phyloP scores from a whole-genome alignment of 1,140 invertebrate genomes.

The Scylla paramamosain region DNA sequence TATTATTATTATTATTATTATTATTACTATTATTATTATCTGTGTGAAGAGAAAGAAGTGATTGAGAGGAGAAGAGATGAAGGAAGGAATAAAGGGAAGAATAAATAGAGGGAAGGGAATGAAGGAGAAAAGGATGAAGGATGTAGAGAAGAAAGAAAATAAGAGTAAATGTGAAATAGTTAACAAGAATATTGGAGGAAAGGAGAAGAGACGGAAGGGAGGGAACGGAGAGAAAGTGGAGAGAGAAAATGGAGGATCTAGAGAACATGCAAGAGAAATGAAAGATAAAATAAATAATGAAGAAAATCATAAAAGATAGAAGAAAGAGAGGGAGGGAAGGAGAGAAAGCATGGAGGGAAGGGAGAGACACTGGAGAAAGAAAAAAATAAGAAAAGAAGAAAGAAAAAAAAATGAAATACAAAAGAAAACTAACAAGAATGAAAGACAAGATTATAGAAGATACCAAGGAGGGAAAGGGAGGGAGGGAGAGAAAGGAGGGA shows the following conservation, averaged over 20 bases:
- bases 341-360: background rate
- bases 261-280: no score
- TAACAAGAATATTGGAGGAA: background rate
- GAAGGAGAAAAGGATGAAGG: background rate
- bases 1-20: constrained; percentile 44
- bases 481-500: background rate
- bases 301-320: background rate
- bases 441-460: background rate
- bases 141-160: background rate
- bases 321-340: background rate
- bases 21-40: background rate
- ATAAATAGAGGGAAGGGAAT: background rate
- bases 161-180: background rate
- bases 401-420: background rate
- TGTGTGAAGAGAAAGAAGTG: background rate
- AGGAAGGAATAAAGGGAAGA: background rate
- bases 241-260: background rate
- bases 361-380: background rate
- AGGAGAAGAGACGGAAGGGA: background rate
- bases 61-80: background rate
- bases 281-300: background rate
- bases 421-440: background rate
- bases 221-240: background rate
- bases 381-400: background rate
- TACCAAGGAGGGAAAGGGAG: background rate